A percentile compares a stretch with the other conserved stretches of the same genome.
These are phyloP conservation scores for Spodoptera picta DNA, from an alignment of 2,888 invertebrate species.

Conservation along the genomic window DNA sequence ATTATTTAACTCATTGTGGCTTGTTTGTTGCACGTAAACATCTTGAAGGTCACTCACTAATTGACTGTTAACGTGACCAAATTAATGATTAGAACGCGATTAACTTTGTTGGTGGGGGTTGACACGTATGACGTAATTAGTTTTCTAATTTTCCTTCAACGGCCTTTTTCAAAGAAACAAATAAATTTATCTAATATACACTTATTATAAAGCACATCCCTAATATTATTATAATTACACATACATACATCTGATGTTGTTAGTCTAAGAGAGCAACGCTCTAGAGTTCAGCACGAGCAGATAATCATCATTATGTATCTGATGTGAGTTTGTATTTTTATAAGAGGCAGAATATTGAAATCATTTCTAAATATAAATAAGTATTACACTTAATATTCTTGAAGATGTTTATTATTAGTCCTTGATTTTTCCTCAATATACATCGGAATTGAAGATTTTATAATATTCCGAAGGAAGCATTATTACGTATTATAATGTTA, in stretches of 20 bases:
- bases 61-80: conserved; percentile 51
- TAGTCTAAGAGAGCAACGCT: conserved; percentile 3
- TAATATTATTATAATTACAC: not conserved
- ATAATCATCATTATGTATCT: not conserved
- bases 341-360: too few species aligned
- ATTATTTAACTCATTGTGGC: conserved; percentile 28
- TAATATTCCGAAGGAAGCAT: too few species aligned
- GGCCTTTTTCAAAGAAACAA: too few species aligned
- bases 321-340: conserved; percentile 8
- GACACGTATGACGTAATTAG: conserved; percentile 25
- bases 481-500: too few species aligned
- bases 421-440: too few species aligned
- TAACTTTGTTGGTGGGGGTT: conserved; percentile 27
- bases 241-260: not conserved
- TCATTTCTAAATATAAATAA: too few species aligned
- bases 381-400: too few species aligned
- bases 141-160: conserved; percentile 10
- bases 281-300: conserved; percentile 1
- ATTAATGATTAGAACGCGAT: conserved; percentile 45
- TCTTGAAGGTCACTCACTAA: conserved; percentile 49
- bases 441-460: too few species aligned
- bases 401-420: too few species aligned
- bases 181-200: too few species aligned
- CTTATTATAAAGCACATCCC: too few species aligned
- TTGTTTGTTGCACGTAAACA: conserved; percentile 49